These are phyloP conservation scores for Tipula confusa DNA, from an alignment of 2,888 invertebrate species.

Conservation along the genomic window DNA sequence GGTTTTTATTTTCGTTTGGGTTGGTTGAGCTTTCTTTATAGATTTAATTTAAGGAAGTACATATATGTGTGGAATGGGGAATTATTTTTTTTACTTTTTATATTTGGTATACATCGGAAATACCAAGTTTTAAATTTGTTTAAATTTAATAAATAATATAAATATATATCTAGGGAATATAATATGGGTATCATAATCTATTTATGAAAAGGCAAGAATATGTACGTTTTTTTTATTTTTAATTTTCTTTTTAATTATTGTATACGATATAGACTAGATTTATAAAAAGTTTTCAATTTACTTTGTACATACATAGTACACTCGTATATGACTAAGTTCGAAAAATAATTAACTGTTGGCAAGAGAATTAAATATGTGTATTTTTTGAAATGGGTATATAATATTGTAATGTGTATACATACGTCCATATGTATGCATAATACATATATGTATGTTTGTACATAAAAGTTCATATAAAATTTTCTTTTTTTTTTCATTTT, in stretches of 20 bases:
- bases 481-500: too few species aligned
- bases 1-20: not conserved
- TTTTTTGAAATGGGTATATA: not conserved
- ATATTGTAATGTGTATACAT: not conserved
- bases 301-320: not conserved
- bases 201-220: not conserved
- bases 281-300: not conserved
- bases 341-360: not conserved
- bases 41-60: not conserved
- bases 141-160: not conserved
- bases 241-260: not conserved
- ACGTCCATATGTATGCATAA: too few species aligned
- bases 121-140: slow-evolving; percentile 12
- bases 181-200: not conserved
- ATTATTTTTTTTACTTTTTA: not conserved
- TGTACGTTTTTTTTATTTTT: not conserved
- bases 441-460: too few species aligned
- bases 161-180: not conserved
- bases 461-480: too few species aligned
- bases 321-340: not conserved
- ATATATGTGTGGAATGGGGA: not conserved
- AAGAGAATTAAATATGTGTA: not conserved
- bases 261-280: not conserved
- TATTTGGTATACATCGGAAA: not conserved
- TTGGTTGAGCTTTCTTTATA: not conserved